Base-by-base conservation (phyloP, 2,888 invertebrate species). In the Perithous albicinctus region DNA sequence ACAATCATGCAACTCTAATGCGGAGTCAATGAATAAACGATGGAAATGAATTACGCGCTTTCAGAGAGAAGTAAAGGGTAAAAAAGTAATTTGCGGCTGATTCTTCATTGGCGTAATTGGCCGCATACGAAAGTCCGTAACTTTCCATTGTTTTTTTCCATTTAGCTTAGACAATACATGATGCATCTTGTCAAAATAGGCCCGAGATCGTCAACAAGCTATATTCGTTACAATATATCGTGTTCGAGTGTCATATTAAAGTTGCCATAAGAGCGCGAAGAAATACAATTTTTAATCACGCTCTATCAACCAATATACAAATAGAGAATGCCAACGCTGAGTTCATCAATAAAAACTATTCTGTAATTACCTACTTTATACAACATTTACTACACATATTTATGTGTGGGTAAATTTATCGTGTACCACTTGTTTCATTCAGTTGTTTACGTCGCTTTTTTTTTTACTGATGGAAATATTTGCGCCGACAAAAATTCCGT, bases 321-420 rank as follows among this genome's bases (percentile, higher is more conserved):
- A 88, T 86, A 87, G 82, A 83, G 85, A 88, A 84, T 87, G 86
- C 84, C 83, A 86, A 82, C 78, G 81, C 85, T 88, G 84, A 78
- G 74, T 83, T 82, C 32, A 74, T 83, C 38, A 59, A 82, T 85
- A 84, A 87, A 88, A 88, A 86, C 86, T 88, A 89, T 85, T 87
- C 72, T 78, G 78, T 85, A 87, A 87, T 88, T 86, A 85, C 69
- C 87, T 90, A 90, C 85, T 90, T 90, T 90, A 88, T 90, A 90
- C 90, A 90, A 89, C 88, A 88, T 87, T 90, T 84, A 88, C 86
- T 90, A 89, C 86, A 86, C 84, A 85, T 82, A 54, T 18, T 76
- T 8, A 84, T 78, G 85, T 84, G 86, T 85, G 85, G 82, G 84
- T 83, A 83, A 86, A 87, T 76, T 86, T 86, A 84, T 63, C 61